Conservation (phyloP, 2,113 vertebrate genomes). For the Chiloscyllium plagiosum region DNA sequence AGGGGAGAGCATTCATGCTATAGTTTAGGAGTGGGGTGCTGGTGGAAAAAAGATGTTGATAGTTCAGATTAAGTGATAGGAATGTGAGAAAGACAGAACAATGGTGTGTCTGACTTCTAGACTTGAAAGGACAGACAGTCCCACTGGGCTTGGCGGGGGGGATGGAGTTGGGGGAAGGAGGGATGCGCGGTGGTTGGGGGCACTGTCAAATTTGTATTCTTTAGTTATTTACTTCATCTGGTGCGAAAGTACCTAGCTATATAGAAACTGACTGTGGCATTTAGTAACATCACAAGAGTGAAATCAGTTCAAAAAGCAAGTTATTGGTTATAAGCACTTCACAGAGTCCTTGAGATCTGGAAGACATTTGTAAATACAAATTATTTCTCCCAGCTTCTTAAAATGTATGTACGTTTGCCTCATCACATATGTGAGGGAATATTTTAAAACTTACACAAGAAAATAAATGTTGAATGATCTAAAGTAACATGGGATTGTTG, state of each 20-base stretch:
- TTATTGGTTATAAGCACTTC: neutral
- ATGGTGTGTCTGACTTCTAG: too few species aligned
- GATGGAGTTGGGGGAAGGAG: too few species aligned
- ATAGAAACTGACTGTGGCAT: neutral
- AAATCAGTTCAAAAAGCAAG: neutral
- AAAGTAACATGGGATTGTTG: neutral
- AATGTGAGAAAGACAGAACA: too few species aligned
- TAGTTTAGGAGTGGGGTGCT: too few species aligned
- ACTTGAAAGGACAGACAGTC: too few species aligned
- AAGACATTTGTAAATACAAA: neutral
- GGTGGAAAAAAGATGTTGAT: too few species aligned
- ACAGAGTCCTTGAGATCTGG: neutral
- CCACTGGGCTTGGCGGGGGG: too few species aligned
- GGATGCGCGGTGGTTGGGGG: too few species aligned
- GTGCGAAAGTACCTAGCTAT: neutral
- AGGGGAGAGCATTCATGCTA: too few species aligned
- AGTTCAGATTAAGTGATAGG: too few species aligned
- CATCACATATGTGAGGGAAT: neutral
- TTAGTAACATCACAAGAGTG: neutral
- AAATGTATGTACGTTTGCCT: neutral
- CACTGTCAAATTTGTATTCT: neutral
- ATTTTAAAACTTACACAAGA: neutral
- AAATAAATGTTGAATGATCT: neutral
- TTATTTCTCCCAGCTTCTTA: neutral
- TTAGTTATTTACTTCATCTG: neutral